phyloP scores from a whole-genome alignment of 2,113 vertebrate species.

The Onychorhynchus coronatus region DNA sequence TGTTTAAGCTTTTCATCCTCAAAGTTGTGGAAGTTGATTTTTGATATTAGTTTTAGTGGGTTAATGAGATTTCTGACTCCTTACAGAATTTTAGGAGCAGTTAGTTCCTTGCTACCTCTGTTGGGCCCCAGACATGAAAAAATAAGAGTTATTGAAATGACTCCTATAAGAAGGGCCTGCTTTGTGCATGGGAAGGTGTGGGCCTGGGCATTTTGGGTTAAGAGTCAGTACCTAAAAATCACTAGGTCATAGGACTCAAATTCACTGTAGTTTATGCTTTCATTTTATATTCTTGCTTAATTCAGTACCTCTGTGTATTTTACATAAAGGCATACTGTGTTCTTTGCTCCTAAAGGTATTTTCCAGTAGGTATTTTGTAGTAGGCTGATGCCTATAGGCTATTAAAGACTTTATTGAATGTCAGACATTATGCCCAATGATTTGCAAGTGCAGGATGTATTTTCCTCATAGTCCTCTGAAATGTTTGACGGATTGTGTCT shows the following conservation, averaged over 20 bases:
- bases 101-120: not conserved
- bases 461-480: slow-evolving; percentile 44
- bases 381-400: not conserved
- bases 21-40: not conserved
- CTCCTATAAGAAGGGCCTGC: not conserved
- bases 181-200: not conserved
- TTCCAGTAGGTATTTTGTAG: slow-evolving; percentile 1
- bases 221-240: not conserved
- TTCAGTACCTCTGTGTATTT: not conserved
- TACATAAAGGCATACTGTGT: not conserved
- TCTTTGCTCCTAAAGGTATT: not conserved
- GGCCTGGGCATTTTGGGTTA: not conserved
- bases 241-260: not conserved
- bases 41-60: not conserved
- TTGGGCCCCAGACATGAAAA: not conserved
- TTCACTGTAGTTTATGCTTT: not conserved
- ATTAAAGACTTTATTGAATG: not conserved
- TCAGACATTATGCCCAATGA: slow-evolving; percentile 37
- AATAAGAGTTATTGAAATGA: not conserved
- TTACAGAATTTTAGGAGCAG: not conserved
- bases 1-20: not conserved
- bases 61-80: not conserved
- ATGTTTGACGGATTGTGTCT: slow-evolving; percentile 64
- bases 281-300: not conserved
- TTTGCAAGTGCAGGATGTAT: slow-evolving; percentile 43